Conservation (phyloP, 2,888 invertebrate species). For the Caenorhabditis afra region DNA sequence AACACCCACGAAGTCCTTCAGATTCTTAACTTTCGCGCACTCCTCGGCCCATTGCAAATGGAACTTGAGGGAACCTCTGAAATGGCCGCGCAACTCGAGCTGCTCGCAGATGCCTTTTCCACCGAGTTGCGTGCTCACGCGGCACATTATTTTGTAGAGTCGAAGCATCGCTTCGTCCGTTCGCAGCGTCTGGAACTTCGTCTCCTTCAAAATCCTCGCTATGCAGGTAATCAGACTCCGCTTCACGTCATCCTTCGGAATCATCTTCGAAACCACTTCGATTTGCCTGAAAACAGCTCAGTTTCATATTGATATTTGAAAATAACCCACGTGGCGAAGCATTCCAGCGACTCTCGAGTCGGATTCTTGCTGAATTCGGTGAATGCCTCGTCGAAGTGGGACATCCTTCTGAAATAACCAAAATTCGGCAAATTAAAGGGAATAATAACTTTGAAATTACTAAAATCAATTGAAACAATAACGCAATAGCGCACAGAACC, state of each 20-base stretch:
- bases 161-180: constrained; percentile 41
- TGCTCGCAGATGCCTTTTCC: constrained; percentile 64
- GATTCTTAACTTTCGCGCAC: constrained; percentile 43
- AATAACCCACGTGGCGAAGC: constrained; percentile 28
- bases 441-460: too few species aligned
- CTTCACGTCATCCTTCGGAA: constrained; percentile 22
- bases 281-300: constrained; percentile 31
- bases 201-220: constrained; percentile 1
- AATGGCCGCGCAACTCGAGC: constrained; percentile 59
- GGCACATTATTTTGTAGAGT: constrained; percentile 61
- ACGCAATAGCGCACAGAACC: too few species aligned
- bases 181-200: constrained; percentile 18
- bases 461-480: too few species aligned
- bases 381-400: constrained; percentile 20
- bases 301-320: not conserved
- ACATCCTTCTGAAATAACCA: constrained; percentile 20
- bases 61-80: constrained; percentile 60
- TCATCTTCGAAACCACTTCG: constrained; percentile 28
- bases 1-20: constrained; percentile 30
- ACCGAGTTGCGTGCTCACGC: constrained; percentile 61
- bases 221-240: constrained; percentile 15
- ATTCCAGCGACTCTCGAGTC: not conserved
- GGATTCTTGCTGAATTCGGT: constrained; percentile 18
- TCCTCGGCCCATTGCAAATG: constrained; percentile 65
- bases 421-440: too few species aligned